Conservation (phyloP, 2,797 vertebrate species). For the Macroramphosus scolopax region DNA sequence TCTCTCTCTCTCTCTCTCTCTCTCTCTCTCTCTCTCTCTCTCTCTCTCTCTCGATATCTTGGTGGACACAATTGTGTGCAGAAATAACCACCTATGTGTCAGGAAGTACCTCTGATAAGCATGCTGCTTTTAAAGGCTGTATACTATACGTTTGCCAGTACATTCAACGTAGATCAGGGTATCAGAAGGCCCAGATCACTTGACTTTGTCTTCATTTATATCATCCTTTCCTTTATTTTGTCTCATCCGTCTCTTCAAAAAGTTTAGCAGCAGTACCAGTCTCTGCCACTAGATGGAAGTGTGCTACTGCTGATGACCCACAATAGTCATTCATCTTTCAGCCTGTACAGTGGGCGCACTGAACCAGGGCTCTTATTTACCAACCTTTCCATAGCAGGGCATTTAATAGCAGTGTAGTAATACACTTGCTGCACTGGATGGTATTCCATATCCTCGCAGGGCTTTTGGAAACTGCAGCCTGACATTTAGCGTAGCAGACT, state of each 20-base stretch:
- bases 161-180: no score
- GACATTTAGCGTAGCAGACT: constrained; percentile 2
- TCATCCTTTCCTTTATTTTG: not conserved
- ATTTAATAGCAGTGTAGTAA: constrained; percentile 36
- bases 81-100: no score
- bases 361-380: constrained; percentile 34
- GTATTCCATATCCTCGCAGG: constrained; percentile 12
- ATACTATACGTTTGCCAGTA: no score
- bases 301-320: constrained; percentile 50
- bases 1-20: no score
- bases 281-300: constrained; percentile 73
- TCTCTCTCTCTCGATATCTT: no score
- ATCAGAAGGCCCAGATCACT: no score
- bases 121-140: no score
- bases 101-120: no score
- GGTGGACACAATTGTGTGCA: no score
- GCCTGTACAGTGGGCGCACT: constrained; percentile 13
- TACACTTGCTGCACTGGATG: constrained; percentile 15
- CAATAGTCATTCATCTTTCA: constrained; percentile 17
- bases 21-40: no score
- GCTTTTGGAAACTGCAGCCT: constrained; percentile 1
- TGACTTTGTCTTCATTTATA: not conserved
- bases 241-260: not conserved
- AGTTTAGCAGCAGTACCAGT: constrained; percentile 20
- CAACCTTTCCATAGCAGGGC: constrained; percentile 26